These are phyloP conservation scores for Leucophenga montana DNA, from an alignment of 2,888 invertebrate genomes.

Conservation along the genomic window DNA sequence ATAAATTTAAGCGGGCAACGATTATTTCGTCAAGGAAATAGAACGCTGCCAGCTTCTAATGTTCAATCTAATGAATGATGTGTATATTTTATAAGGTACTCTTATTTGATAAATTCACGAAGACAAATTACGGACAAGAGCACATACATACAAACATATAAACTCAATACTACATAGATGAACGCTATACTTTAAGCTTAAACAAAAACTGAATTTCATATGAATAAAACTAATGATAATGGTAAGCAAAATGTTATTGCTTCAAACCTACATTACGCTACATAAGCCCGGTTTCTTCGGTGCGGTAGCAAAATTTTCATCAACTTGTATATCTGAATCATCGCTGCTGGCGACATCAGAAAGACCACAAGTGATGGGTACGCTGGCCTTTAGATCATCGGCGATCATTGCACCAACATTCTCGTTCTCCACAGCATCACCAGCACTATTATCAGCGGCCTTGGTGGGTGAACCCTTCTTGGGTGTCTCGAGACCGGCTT, in stretches of 20 bases:
- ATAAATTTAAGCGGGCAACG: not conserved
- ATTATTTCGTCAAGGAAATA: slow-evolving; percentile 3
- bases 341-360: slow-evolving; percentile 46
- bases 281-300: slow-evolving; percentile 49
- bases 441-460: slow-evolving; percentile 24
- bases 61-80: not conserved
- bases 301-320: slow-evolving; percentile 25
- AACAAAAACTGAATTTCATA: slow-evolving; percentile 1
- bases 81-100: not conserved
- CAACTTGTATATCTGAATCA: slow-evolving; percentile 4
- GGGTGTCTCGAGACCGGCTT: slow-evolving; percentile 54
- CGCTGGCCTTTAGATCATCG: slow-evolving; percentile 45
- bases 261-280: slow-evolving; percentile 49
- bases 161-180: not conserved
- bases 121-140: slow-evolving; percentile 10
- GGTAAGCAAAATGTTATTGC: not conserved
- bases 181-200: not conserved
- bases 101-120: not conserved
- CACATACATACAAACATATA: not conserved
- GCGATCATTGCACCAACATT: slow-evolving; percentile 22
- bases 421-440: slow-evolving; percentile 21
- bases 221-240: not conserved
- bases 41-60: not conserved
- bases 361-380: slow-evolving; percentile 32
- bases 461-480: slow-evolving; percentile 39